These are phyloP conservation scores for Acromyrmex echinatior DNA, from an alignment of 1,140 invertebrate species.

Conservation along the genomic window DNA sequence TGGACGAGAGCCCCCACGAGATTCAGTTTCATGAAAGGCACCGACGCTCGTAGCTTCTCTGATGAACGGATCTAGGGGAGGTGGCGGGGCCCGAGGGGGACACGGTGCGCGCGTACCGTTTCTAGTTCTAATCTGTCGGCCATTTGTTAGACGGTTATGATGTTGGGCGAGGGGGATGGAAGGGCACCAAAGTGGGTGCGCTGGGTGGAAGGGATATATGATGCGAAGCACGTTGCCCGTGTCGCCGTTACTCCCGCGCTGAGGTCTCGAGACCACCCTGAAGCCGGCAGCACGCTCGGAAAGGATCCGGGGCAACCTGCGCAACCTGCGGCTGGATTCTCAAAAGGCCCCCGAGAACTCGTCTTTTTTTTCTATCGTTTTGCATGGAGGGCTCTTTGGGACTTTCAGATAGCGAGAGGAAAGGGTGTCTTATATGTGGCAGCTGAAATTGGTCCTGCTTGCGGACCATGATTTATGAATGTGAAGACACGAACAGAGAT, in stretches of 20 bases:
- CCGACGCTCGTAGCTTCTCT: conserved; percentile 73
- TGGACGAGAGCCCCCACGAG: conserved; percentile 71
- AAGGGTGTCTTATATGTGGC: conserved; percentile 35
- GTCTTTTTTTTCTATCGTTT: conserved; percentile 38
- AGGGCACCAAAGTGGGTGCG: conserved; percentile 44
- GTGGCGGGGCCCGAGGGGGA: conserved; percentile 34
- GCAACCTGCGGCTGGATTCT: conserved; percentile 59
- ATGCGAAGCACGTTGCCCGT: conserved; percentile 79
- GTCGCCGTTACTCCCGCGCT: conserved; percentile 78
- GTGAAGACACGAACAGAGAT: conserved; percentile 35
- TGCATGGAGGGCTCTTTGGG: conserved; percentile 10
- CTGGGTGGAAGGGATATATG: conserved; percentile 73
- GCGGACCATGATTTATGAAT: conserved; percentile 39
- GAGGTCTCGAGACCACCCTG: conserved; percentile 81
- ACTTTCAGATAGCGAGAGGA: conserved; percentile 35
- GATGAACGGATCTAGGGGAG: conserved; percentile 29
- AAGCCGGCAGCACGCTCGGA: conserved; percentile 70
- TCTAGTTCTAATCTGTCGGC: conserved; percentile 85
- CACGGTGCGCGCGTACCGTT: conserved; percentile 73
- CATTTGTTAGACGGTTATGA: conserved; percentile 84
- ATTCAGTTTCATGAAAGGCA: conserved; percentile 85
- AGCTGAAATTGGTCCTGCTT: conserved; percentile 41
- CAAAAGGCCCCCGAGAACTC: conserved; percentile 35
- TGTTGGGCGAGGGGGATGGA: conserved; percentile 70
- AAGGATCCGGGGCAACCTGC: conserved; percentile 66